These are phyloP conservation scores for Quiscalus mexicanus DNA, from an alignment of 2,113 vertebrate genomes.

Conservation along the genomic window DNA sequence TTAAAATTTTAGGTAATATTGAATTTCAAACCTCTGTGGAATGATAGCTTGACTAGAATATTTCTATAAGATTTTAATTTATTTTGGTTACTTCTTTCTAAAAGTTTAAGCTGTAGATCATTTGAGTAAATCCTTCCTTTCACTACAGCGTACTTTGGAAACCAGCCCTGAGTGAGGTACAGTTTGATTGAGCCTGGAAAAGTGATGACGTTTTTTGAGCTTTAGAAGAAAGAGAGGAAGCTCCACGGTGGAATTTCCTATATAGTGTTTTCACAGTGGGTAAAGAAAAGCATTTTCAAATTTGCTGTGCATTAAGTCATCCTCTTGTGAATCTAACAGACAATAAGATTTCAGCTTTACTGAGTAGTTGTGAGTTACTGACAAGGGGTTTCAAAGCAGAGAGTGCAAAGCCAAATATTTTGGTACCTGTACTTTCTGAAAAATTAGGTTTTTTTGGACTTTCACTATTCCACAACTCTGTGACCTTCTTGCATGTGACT, in stretches of 20 bases:
- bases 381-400: not conserved
- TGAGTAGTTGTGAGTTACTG: not conserved
- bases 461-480: not conserved
- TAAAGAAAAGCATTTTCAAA: not conserved
- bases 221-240: not conserved
- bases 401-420: not conserved
- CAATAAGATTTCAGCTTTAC: not conserved
- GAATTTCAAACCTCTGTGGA: not conserved
- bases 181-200: not conserved
- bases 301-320: not conserved
- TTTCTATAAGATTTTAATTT: not conserved
- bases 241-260: not conserved
- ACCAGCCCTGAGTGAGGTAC: not conserved
- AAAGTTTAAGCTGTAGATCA: fast-evolving
- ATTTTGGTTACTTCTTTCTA: not conserved
- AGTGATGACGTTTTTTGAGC: not conserved
- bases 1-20: not conserved
- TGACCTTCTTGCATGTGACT: not conserved
- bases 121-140: not conserved
- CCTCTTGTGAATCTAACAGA: not conserved
- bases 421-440: not conserved
- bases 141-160: not conserved
- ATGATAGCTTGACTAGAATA: not conserved
- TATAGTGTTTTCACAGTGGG: not conserved
- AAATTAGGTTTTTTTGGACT: not conserved